Evolutionary conservation across 1,140 invertebrate species (phyloP).

Genomic region (Drosophila auraria): DNA sequence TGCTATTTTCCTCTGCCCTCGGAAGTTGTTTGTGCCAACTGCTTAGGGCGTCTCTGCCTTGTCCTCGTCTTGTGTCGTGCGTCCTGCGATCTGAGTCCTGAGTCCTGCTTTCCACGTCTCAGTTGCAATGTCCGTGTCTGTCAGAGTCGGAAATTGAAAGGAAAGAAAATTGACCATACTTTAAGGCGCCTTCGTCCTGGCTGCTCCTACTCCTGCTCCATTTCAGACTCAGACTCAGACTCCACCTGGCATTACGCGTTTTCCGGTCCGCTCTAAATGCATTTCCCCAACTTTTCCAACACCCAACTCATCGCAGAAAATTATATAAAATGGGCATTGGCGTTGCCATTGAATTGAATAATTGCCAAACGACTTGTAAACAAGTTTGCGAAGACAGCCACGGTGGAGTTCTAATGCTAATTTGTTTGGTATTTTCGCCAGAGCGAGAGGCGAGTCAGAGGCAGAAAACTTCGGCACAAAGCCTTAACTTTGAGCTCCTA

Average conservation of each 20-base stretch:
- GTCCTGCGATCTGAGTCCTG: neutral
- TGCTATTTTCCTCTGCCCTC: neutral
- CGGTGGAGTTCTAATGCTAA: conserved; percentile 54
- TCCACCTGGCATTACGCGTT: conserved; percentile 49
- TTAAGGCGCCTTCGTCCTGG: conserved; percentile 32
- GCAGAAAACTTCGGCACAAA: conserved; percentile 6
- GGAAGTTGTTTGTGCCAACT: conserved; percentile 67
- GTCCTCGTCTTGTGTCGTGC: conserved; percentile 9
- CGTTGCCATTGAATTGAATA: conserved; percentile 71
- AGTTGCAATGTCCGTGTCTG: conserved; percentile 18
- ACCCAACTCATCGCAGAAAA: conserved; percentile 27
- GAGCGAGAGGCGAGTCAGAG: neutral
- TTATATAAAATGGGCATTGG: conserved; percentile 59
- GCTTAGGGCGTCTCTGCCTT: conserved; percentile 36
- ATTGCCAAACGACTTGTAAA: conserved; percentile 78
- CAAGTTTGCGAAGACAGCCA: conserved; percentile 47
- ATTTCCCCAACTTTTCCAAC: conserved; percentile 30
- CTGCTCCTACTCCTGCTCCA: neutral
- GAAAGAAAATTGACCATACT: conserved; percentile 68
- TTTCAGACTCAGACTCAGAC: conserved; percentile 5
- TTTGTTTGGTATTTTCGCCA: conserved; percentile 55
- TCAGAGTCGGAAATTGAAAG: conserved; percentile 70
- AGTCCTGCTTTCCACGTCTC: neutral
- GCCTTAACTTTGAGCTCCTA: conserved; percentile 3
- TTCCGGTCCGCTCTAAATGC: conserved; percentile 59